Percentiles rank a stretch among this genome's conserved stretches.
Evolutionary conservation across 2,888 invertebrate species (phyloP).

Genomic region (Callinectes sapidus): DNA sequence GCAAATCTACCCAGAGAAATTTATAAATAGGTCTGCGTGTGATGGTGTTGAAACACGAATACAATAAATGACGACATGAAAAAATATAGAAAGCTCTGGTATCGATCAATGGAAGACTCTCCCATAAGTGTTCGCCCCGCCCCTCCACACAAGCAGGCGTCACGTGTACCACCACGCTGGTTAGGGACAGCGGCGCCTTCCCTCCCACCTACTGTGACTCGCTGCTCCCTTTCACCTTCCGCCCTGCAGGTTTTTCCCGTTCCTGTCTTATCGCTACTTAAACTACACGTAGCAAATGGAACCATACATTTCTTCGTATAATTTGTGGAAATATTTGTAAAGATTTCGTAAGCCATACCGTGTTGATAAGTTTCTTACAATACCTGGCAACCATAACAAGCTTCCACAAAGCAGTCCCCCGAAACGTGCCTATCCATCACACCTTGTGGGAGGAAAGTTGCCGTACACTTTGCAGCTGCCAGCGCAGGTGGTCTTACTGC

Average conservation of each 20-base stretch:
- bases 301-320: neutral
- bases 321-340: neutral
- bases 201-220: neutral
- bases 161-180: slow-evolving; percentile 28
- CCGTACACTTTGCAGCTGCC: neutral
- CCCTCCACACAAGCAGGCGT: neutral
- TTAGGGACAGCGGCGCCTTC: neutral
- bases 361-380: neutral
- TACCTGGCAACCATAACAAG: neutral
- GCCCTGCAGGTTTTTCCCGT: neutral
- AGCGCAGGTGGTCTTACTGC: neutral
- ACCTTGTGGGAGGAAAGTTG: neutral
- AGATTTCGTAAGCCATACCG: neutral
- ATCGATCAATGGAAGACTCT: neutral
- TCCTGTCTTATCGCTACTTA: neutral
- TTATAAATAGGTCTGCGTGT: too few relatives aligned
- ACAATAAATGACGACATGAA: neutral
- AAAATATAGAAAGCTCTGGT: neutral
- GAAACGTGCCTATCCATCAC: neutral
- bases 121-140: neutral
- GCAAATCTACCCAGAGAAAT: neutral
- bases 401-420: neutral
- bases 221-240: neutral
- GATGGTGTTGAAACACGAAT: neutral
- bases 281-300: neutral